Evolutionary conservation across 2,113 vertebrate species (phyloP).

Genomic region (Marcusenius ussheri): DNA sequence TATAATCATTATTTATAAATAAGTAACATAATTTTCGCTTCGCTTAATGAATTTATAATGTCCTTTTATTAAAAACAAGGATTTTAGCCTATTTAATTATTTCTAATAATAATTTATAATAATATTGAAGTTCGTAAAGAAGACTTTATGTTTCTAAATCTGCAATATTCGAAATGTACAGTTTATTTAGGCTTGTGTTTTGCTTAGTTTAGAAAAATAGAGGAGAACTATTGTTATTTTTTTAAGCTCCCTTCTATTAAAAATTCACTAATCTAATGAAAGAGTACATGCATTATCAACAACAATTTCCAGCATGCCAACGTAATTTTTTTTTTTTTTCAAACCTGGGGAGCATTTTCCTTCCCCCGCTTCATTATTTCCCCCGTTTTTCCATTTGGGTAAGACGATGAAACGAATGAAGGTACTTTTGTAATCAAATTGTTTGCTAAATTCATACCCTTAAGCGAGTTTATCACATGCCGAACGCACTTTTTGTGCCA

Average conservation of each 20-base stretch:
- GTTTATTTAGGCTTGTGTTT: neutral
- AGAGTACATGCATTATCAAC: slow-evolving; percentile 3
- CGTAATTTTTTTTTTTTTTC: neutral
- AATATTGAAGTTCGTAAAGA: neutral
- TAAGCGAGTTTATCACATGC: neutral
- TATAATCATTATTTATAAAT: neutral
- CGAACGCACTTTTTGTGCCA: neutral
- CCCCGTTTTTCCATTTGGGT: neutral
- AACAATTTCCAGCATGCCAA: neutral
- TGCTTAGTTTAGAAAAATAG: neutral
- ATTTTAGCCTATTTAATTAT: neutral
- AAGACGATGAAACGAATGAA: slow-evolving; percentile 2
- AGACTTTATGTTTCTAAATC: neutral
- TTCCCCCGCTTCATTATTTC: neutral
- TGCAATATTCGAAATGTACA: neutral
- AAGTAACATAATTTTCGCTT: neutral
- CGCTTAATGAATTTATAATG: neutral
- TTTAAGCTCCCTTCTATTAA: neutral
- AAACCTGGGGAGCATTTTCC: neutral
- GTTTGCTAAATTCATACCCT: slow-evolving; percentile 10
- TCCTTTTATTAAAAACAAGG: neutral
- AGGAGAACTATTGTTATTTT: neutral
- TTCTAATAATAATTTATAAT: neutral
- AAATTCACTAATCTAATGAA: neutral
- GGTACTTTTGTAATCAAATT: slow-evolving; percentile 4